Evolutionary conservation across 2,797 vertebrate genomes (phyloP), one percentile per base, ranked within the genome.

Genomic region (Mormyrops boulengeri): DNA sequence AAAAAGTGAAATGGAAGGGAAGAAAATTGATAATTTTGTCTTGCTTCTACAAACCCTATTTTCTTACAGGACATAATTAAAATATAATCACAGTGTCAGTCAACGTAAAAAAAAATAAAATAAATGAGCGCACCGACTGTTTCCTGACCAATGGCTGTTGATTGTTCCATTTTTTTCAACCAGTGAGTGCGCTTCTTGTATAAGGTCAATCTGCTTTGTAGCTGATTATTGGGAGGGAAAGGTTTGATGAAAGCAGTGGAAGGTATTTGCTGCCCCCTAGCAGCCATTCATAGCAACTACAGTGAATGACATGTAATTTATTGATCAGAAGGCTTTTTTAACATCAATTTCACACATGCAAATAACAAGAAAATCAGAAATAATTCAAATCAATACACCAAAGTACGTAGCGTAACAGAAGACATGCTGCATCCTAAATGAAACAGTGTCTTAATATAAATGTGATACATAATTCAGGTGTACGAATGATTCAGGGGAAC

Each of bases 121-220:
- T 94, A 94, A 94, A 95, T 95, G 92, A 92, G 91, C 50, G 89
- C 91, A 91, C 92, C 92, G 93, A 90, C 92, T 26, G 93, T 95
- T 94, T 95, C 91, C 92, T 93, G 62, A 94, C 92, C 91, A 92
- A 91, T 88, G 90, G 93, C 92, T 92, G 93, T 92, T 92, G 91
- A 89, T 93, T 92, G 12, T 94, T 93, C 95, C 94, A 96, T 95
- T 93, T 94, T 95, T 95, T 95, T 94, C 95, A 94, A 93, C 94
- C 93, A 92, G 92, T 92, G 93, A 95, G 96, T 94, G 95, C 62
- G 94, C 93, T 92, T 95, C 94, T 95, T 95, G 93, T 92, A 94
- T 94, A 92, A 95, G 93, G 94, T 95, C 94, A 95, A 93, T 93
- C 93, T 95, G 92, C 94, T 94, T 94, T 91, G 94, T 95, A 95